Percentiles rank a stretch among this genome's conserved stretches.
Evolutionary conservation across 2,888 invertebrate species (phyloP).

Genomic region (Lasioglossum leucozonium): DNA sequence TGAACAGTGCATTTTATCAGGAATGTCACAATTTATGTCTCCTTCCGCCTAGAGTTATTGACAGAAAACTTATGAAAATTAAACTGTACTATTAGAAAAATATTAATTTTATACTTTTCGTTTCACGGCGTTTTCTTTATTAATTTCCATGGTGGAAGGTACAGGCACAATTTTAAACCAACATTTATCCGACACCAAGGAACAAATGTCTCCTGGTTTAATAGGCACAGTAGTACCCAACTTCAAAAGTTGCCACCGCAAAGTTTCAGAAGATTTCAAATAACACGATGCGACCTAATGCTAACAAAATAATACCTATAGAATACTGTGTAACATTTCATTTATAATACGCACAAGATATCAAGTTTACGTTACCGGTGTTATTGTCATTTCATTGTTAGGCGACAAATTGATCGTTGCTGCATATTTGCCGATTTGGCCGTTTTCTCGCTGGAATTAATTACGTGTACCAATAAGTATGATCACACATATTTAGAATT

Average conservation of each 20-base stretch:
- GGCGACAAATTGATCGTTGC: slow-evolving; percentile 71
- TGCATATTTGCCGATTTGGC: slow-evolving; percentile 66
- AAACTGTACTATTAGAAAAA: not conserved
- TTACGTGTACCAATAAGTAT: not conserved
- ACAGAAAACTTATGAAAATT: not conserved
- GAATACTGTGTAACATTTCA: slow-evolving; percentile 10
- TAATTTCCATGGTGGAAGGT: slow-evolving; percentile 51
- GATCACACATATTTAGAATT: not conserved
- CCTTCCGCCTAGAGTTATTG: slow-evolving; percentile 39
- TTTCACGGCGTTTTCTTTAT: slow-evolving; percentile 52
- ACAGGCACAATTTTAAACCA: slow-evolving; percentile 74
- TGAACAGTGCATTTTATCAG: slow-evolving; percentile 34
- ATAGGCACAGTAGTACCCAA: slow-evolving; percentile 67
- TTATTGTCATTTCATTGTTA: slow-evolving; percentile 75
- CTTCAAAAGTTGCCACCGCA: slow-evolving; percentile 69
- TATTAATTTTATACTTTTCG: slow-evolving; percentile 67
- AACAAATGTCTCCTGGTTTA: slow-evolving; percentile 73
- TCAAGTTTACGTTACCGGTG: slow-evolving; percentile 70
- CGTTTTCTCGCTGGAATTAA: slow-evolving; percentile 66
- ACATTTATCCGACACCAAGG: slow-evolving; percentile 72
- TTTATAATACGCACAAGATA: not conserved
- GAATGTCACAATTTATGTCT: slow-evolving; percentile 17
- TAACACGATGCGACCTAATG: slow-evolving; percentile 72
- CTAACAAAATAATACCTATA: slow-evolving; percentile 63
- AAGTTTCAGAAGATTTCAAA: slow-evolving; percentile 64